A percentile compares a stretch with the other conserved stretches of the same genome.
Evolutionary conservation across 1,140 invertebrate genomes (phyloP).

Genomic region (Anthonomus grandis): DNA sequence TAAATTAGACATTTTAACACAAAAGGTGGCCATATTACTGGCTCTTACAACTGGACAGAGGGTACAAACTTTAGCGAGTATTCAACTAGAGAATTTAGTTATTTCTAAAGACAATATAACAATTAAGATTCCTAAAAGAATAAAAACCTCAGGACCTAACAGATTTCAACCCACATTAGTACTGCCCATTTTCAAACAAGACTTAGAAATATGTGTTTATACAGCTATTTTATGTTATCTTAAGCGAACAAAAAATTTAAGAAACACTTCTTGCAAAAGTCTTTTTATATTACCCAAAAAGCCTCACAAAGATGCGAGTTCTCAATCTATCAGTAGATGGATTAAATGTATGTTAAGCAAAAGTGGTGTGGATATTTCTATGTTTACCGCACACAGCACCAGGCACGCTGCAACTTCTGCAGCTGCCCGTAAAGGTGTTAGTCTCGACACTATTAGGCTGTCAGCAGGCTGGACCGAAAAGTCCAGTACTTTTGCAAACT

Average conservation of each 20-base stretch:
- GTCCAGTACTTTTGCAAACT: slow-evolving; percentile 31
- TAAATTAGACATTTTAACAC: background rate
- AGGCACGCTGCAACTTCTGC: slow-evolving; percentile 24
- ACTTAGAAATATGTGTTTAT: background rate
- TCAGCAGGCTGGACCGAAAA: slow-evolving; percentile 32
- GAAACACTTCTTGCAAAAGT: background rate
- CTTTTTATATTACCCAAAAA: background rate
- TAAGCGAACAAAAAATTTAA: background rate
- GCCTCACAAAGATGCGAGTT: slow-evolving; percentile 4
- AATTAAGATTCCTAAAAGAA: background rate
- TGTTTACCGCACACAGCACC: slow-evolving; percentile 23
- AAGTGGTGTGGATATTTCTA: slow-evolving; percentile 13
- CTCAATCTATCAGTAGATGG: slow-evolving; percentile 11
- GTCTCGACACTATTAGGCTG: slow-evolving; percentile 7
- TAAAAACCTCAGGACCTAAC: background rate
- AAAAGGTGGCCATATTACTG: background rate
- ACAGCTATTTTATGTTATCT: background rate
- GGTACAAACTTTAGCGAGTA: background rate
- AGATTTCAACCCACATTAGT: background rate
- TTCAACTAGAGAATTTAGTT: background rate
- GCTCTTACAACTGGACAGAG: background rate
- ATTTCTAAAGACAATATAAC: background rate
- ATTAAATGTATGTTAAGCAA: background rate
- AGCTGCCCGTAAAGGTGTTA: slow-evolving; percentile 12
- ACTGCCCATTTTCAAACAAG: background rate